Evolutionary conservation across 2,113 vertebrate species (phyloP), one percentile per base, ranked within the genome.

Genomic region (Procavia capensis): DNA sequence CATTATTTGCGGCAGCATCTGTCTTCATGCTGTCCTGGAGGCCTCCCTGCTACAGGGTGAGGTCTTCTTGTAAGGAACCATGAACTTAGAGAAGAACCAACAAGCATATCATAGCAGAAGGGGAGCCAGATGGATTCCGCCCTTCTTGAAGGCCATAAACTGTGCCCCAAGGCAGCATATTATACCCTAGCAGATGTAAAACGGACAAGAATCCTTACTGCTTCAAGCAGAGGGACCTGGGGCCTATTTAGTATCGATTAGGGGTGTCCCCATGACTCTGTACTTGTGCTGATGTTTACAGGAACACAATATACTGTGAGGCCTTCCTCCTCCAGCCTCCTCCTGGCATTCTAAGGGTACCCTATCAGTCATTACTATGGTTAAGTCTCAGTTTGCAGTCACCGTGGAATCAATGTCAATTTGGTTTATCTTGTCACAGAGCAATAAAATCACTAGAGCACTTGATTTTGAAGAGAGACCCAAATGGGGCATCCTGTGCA

Each of bases 391-490:
- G 97, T 96, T 97, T 98, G 94, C 98, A 93, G 91, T 97, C 97
- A 98, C 97, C 97, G 98, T 98, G 97, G 74, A 98, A 98, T 97
- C 96, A 96, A 95, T 95, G 97, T 98, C 95, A 76, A 75, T 98
- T 98, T 95, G 84, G 97, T 97, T 97, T 96, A 90, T 98, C 98
- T 98, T 98, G 97, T 98, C 98, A 98, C 97, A 90, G 93, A 98
- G 98, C 98, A 98, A 98, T 98, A 98, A 98, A 97, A 97, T 93
- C 98, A 98, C 93, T 98, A 97, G 98, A 97, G 94, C 93, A 68
- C 95, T 93, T 96, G 96, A 96, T 78, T 91, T 96, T 92, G 54
- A 94, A 95, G 34, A 97, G n/a, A 91, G 84, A 98, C 91, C 82
- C 96, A 88, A 27, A 88, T 97, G 76, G 93, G 93, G 94, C 85